Conservation (phyloP, 92 coral and sea anemone genomes). For the Umimayanthus chanpuru region DNA sequence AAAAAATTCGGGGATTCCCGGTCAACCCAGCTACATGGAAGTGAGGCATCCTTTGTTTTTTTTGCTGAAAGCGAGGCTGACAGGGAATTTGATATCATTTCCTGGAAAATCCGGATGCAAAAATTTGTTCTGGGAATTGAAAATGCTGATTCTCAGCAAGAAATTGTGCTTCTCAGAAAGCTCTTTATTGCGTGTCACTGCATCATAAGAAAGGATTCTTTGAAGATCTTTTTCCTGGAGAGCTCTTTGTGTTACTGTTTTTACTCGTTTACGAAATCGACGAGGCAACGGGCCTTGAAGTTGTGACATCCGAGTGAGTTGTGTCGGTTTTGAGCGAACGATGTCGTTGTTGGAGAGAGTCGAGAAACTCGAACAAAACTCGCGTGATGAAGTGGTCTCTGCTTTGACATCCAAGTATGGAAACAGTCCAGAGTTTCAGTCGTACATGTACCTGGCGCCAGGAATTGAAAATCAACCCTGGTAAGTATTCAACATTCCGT, state of each 20-base stretch:
- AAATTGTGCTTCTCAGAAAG: constrained; percentile 4
- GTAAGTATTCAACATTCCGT: not conserved
- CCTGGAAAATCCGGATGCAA: constrained; percentile 27
- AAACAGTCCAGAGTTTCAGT: constrained; percentile 29
- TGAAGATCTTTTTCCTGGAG: not conserved
- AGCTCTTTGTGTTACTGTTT: not conserved
- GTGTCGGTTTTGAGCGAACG: not conserved
- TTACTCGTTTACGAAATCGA: not conserved
- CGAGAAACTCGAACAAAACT: constrained; percentile 25
- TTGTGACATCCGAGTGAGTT: not conserved
- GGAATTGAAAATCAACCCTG: constrained; percentile 38
- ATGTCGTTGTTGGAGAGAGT: constrained; percentile 40
- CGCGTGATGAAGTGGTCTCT: constrained; percentile 41
- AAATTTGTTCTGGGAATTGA: not conserved
- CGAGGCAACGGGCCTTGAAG: not conserved
- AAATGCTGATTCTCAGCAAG: too few species aligned
- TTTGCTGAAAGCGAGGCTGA: constrained; percentile 26
- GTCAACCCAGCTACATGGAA: not conserved
- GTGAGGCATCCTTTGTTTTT: not conserved
- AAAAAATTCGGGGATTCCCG: constrained; percentile 20
- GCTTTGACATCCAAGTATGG: constrained; percentile 33
- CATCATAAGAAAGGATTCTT: not conserved
- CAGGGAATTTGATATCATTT: not conserved
- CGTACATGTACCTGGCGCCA: constrained; percentile 39
- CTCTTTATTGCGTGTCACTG: constrained; percentile 10